These are phyloP conservation scores for Hypsibius dujardini DNA, from an alignment of 1,140 invertebrate species.

Conservation along the genomic window DNA sequence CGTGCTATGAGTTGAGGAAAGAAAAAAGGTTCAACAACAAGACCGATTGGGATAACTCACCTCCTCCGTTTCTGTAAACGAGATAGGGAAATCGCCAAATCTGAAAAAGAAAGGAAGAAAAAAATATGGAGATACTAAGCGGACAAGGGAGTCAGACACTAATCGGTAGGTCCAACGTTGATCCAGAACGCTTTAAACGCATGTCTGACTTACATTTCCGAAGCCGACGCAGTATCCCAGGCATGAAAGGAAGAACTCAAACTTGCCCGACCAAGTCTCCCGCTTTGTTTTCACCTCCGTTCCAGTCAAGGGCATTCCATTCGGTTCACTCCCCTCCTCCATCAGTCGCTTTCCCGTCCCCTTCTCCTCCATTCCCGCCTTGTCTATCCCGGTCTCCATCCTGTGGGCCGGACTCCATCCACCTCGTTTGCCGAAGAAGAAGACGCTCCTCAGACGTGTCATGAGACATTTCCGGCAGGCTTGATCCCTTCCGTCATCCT, in stretches of 20 bases:
- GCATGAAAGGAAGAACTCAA: slow-evolving; percentile 39
- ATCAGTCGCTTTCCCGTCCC: too few species aligned
- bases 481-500: too few species aligned
- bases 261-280: slow-evolving; percentile 40
- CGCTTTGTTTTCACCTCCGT: slow-evolving; percentile 39
- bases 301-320: slow-evolving; percentile 22
- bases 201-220: slow-evolving; percentile 26
- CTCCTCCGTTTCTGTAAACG: slow-evolving; percentile 70
- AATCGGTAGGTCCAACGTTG: not conserved
- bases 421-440: too few species aligned
- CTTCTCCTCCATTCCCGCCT: too few species aligned
- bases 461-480: too few species aligned
- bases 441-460: too few species aligned
- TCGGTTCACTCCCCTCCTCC: not conserved
- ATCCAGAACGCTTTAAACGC: slow-evolving; percentile 18
- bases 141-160: not conserved
- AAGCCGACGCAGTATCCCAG: slow-evolving; percentile 37
- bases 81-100: slow-evolving; percentile 81
- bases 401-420: too few species aligned
- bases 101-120: slow-evolving; percentile 30
- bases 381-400: too few species aligned
- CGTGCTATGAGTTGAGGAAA: too few species aligned
- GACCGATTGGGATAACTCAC: slow-evolving; percentile 31
- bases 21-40: too few species aligned
- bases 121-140: not conserved